Conservation (phyloP, 2,797 vertebrate species). For the Spinibarbus caldwelli region DNA sequence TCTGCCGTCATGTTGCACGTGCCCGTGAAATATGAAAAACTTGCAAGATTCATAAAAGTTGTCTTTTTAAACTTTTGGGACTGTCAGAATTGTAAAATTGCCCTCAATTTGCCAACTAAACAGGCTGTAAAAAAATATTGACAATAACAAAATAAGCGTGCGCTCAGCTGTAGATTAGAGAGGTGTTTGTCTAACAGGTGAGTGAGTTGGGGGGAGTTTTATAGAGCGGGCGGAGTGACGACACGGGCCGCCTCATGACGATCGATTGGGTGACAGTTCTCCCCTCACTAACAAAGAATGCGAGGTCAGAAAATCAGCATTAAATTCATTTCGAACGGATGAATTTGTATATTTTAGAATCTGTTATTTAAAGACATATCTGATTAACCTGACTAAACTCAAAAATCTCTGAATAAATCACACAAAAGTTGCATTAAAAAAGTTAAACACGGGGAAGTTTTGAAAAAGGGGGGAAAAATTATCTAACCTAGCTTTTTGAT, state of each 20-base stretch:
- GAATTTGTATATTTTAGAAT: not conserved
- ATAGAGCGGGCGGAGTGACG: conserved; percentile 78
- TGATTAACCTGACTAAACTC: not conserved
- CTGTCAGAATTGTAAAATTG: not conserved
- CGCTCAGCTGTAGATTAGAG: conserved; percentile 31
- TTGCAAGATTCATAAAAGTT: conserved; percentile 90
- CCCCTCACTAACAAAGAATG: conserved; percentile 7
- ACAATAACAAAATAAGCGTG: not conserved
- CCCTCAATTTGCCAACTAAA: not conserved
- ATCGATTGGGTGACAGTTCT: conserved; percentile 51
- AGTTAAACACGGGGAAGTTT: not conserved
- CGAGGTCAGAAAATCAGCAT: not conserved
- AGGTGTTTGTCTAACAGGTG: conserved; percentile 76
- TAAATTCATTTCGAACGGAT: not conserved
- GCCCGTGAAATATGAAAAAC: conserved; percentile 87
- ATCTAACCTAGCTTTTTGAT: not conserved
- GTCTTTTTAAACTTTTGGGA: not conserved
- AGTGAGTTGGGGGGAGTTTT: conserved; percentile 77
- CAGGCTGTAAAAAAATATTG: not conserved
- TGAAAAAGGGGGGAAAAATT: too few relatives aligned
- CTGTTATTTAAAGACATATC: not conserved
- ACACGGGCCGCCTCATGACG: conserved; percentile 69
- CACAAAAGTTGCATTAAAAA: too few relatives aligned
- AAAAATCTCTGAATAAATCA: too few relatives aligned
- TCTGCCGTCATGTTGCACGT: conserved; percentile 90